phyloP scores from a whole-genome alignment of 2,888 invertebrate genomes.

The Lagria hirta region DNA sequence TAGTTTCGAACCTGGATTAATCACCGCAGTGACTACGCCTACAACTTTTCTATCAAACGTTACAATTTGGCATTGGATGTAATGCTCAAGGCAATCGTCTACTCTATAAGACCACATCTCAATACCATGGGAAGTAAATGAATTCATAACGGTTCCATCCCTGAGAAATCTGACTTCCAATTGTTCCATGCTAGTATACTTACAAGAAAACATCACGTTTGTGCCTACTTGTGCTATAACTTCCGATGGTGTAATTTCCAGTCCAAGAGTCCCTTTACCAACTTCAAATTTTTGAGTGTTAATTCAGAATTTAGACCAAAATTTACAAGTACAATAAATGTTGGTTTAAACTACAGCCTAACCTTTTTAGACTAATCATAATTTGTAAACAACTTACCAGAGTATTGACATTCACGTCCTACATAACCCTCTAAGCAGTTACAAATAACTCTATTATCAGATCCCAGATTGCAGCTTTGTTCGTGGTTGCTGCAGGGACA shows the following conservation, averaged over 20 bases:
- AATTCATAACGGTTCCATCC: slow-evolving; percentile 10
- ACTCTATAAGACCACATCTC: slow-evolving; percentile 47
- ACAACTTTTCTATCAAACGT: slow-evolving; percentile 43
- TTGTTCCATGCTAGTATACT: slow-evolving; percentile 52
- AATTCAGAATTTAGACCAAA: neutral
- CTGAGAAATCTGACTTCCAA: slow-evolving; percentile 44
- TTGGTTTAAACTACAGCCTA: too few species aligned
- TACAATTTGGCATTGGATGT: slow-evolving; percentile 47
- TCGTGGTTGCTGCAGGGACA: slow-evolving; percentile 81
- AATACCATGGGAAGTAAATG: too few species aligned
- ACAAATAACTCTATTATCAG: slow-evolving; percentile 65
- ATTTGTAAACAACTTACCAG: slow-evolving; percentile 53
- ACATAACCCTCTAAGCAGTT: slow-evolving; percentile 69
- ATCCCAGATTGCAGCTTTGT: slow-evolving; percentile 63
- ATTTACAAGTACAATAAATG: too few species aligned
- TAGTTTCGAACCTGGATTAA: slow-evolving; percentile 48
- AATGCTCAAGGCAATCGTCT: slow-evolving; percentile 35
- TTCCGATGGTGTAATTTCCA: slow-evolving; percentile 57
- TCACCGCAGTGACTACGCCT: slow-evolving; percentile 46
- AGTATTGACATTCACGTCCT: slow-evolving; percentile 66
- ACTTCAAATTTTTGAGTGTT: slow-evolving; percentile 4
- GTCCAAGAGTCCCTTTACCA: slow-evolving; percentile 28
- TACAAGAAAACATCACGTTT: slow-evolving; percentile 55
- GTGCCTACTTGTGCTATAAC: slow-evolving; percentile 51
- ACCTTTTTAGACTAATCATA: neutral